phyloP scores from a whole-genome alignment of 2,888 invertebrate species.

The Acanthacorydalis orientalis region DNA sequence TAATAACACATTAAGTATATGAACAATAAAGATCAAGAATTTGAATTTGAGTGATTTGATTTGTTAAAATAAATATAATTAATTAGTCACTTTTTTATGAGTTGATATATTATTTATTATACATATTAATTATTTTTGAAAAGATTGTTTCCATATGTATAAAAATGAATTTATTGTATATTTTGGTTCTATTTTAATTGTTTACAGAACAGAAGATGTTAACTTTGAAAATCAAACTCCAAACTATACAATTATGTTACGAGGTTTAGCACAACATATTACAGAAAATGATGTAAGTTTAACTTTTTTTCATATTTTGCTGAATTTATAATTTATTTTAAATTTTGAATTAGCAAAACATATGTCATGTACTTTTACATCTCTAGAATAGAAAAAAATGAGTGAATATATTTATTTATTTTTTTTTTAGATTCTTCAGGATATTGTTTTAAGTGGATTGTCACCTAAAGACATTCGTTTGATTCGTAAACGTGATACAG shows the following conservation, averaged over 20 bases:
- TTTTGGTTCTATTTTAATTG: conserved; percentile 4
- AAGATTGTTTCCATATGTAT: not conserved
- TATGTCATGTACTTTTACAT: too few species aligned
- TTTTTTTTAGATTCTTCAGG: conserved; percentile 51
- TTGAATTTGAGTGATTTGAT: too few species aligned
- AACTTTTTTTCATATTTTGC: conserved; percentile 7
- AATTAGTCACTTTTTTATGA: not conserved
- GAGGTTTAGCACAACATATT: conserved; percentile 56
- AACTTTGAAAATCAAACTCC: conserved; percentile 19
- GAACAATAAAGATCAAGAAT: too few species aligned
- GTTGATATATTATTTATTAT: not conserved
- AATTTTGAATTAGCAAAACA: too few species aligned
- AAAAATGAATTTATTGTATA: conserved; percentile 7
- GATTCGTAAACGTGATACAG: conserved; percentile 70
- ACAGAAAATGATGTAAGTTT: conserved; percentile 58
- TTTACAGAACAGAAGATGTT: not conserved
- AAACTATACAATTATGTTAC: conserved; percentile 54
- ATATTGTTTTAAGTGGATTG: conserved; percentile 55
- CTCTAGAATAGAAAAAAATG: not conserved
- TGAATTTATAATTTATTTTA: not conserved
- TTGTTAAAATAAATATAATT: not conserved
- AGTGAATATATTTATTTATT: not conserved
- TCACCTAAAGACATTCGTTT: conserved; percentile 66
- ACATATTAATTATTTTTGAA: too few species aligned
- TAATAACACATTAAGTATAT: too few species aligned